Evolutionary conservation across 2,113 vertebrate genomes (phyloP).

Genomic region (Polypterus senegalus): DNA sequence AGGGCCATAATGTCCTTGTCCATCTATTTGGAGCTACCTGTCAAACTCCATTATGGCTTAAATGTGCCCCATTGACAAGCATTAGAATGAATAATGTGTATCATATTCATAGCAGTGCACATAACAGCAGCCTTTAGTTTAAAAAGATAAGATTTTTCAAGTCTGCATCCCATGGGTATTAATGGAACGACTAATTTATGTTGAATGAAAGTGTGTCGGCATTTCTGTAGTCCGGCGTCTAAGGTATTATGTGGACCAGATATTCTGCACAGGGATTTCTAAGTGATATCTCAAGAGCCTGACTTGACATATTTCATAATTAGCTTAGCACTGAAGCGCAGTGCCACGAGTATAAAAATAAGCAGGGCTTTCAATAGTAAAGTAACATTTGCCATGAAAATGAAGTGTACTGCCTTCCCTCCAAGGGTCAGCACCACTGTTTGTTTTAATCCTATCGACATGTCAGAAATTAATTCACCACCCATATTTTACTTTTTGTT

Average conservation of each 20-base stretch:
- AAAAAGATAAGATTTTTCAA: no score
- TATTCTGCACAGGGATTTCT: constrained; percentile 3
- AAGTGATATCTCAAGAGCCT: constrained; percentile 7
- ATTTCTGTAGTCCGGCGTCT: neutral
- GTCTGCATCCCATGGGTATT: no score
- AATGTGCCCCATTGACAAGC: no score
- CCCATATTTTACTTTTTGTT: no score
- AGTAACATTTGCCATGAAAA: neutral
- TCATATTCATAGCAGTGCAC: no score
- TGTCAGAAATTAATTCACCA: no score
- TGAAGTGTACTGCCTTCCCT: neutral
- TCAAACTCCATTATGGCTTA: no score
- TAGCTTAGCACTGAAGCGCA: neutral
- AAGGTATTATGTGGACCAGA: constrained; percentile 3
- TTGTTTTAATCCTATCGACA: constrained; percentile 6
- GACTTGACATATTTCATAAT: constrained; percentile 6
- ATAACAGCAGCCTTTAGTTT: no score
- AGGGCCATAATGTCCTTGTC: no score
- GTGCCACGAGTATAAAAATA: constrained; percentile 2
- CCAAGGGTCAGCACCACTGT: neutral
- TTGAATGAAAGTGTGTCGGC: neutral
- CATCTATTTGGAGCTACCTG: no score
- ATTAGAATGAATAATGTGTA: no score
- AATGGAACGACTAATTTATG: constrained; percentile 1
- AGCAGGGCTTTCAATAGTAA: constrained; percentile 1